Evolutionary conservation across 2,113 vertebrate genomes (phyloP).

Genomic region (Polypterus bichir): DNA sequence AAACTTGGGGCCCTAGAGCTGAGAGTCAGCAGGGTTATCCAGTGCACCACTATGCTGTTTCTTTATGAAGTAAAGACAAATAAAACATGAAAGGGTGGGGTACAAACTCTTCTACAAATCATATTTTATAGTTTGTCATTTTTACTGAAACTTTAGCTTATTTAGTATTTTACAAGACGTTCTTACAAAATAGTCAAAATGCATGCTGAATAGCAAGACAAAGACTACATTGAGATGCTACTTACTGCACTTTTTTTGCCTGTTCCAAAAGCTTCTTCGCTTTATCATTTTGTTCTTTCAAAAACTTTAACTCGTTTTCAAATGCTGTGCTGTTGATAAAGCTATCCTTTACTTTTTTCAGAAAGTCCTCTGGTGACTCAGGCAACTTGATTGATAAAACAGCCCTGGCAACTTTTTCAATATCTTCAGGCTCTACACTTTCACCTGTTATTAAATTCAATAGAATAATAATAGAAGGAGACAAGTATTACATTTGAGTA

Average conservation of each 20-base stretch:
- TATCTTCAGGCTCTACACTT: constrained; percentile 52
- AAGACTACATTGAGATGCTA: constrained; percentile 2
- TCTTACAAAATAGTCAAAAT: too few species aligned
- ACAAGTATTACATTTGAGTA: too few species aligned
- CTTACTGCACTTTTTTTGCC: constrained; percentile 50
- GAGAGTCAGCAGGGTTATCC: too few species aligned
- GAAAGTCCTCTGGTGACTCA: constrained; percentile 32
- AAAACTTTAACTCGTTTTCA: constrained; percentile 26
- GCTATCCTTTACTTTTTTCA: constrained; percentile 42
- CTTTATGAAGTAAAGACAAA: too few species aligned
- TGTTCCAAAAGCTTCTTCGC: constrained; percentile 36
- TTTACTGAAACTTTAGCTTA: too few species aligned
- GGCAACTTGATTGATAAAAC: constrained; percentile 59
- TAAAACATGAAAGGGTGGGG: too few species aligned
- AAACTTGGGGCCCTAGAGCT: too few species aligned
- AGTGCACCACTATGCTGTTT: too few species aligned
- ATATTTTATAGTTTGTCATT: too few species aligned
- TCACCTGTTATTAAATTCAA: constrained; percentile 50
- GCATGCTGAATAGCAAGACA: background rate
- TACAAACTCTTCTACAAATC: too few species aligned
- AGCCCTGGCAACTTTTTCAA: constrained; percentile 54
- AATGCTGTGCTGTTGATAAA: constrained; percentile 31
- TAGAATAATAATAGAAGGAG: constrained; percentile 2
- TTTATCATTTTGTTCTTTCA: constrained; percentile 30
- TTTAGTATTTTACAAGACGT: too few species aligned